Evolutionary conservation across 2,888 invertebrate genomes (phyloP).

Genomic region (Agonopterix arenella): DNA sequence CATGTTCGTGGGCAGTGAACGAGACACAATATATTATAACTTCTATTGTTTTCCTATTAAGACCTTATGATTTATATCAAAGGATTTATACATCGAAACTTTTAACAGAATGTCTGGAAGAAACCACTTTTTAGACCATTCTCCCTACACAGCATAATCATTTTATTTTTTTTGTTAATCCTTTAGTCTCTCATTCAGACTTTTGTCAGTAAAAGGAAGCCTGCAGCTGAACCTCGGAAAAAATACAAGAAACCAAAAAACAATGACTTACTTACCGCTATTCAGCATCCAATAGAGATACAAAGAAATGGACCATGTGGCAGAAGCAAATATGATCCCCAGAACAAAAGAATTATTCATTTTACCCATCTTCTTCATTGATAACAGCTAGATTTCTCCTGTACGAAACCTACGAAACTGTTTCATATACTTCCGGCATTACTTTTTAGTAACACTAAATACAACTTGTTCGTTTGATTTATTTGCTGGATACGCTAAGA

Average conservation of each 20-base stretch:
- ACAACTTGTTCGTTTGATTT: too few relatives aligned
- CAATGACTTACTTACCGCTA: slow-evolving; percentile 44
- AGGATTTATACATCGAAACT: too few relatives aligned
- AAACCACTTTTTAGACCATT: not conserved
- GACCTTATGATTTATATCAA: too few relatives aligned
- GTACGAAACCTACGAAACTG: too few relatives aligned
- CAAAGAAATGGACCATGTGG: slow-evolving; percentile 84
- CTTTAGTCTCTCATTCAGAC: not conserved
- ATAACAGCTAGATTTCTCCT: too few relatives aligned
- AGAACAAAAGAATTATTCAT: slow-evolving; percentile 81
- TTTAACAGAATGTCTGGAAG: too few relatives aligned
- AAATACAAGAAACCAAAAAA: not conserved
- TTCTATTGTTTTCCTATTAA: too few relatives aligned
- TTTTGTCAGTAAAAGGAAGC: not conserved
- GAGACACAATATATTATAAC: too few relatives aligned
- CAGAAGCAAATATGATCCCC: slow-evolving; percentile 84
- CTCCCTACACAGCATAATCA: not conserved
- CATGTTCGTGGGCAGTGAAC: not conserved
- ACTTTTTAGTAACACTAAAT: too few relatives aligned
- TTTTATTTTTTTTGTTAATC: not conserved
- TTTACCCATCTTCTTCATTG: slow-evolving; percentile 18
- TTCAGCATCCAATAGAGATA: slow-evolving; percentile 82
- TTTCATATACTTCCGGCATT: too few relatives aligned
- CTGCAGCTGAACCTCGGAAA: not conserved
- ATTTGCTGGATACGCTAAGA: too few relatives aligned